Evolutionary conservation across 2,888 invertebrate species (phyloP).

Genomic region (Hanleya hanleyi): DNA sequence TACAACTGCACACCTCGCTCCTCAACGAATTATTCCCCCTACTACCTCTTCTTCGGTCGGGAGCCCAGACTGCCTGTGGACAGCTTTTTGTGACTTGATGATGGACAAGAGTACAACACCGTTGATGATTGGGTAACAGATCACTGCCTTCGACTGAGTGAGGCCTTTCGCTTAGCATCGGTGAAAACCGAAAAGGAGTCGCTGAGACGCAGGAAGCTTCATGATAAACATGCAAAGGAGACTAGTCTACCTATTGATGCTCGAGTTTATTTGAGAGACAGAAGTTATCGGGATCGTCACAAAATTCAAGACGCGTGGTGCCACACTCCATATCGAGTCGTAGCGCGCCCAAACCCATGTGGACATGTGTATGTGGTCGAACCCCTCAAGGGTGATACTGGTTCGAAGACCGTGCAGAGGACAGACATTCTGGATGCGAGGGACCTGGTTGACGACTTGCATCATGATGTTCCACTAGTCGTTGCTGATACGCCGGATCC

Average conservation of each 20-base stretch:
- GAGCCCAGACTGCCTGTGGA: slow-evolving; percentile 12
- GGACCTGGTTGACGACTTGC: no score
- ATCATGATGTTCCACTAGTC: no score
- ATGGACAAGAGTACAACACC: background rate
- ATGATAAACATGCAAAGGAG: background rate
- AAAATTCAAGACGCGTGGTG: no score
- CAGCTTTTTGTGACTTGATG: background rate
- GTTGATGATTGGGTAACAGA: slow-evolving; percentile 14
- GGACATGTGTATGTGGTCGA: no score
- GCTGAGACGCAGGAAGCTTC: background rate
- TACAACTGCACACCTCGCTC: slow-evolving; percentile 15
- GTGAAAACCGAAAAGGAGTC: slow-evolving; percentile 12
- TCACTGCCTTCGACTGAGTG: slow-evolving; percentile 12
- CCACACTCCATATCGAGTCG: no score
- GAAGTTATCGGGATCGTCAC: no score
- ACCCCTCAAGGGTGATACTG: no score
- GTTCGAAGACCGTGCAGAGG: no score
- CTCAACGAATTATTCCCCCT: slow-evolving; percentile 9
- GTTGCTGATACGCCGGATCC: no score
- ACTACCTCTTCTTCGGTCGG: slow-evolving; percentile 13
- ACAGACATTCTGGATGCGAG: no score
- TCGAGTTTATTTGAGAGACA: no score
- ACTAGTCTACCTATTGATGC: background rate
- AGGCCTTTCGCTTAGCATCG: slow-evolving; percentile 1
- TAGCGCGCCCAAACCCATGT: no score